phyloP scores from a whole-genome alignment of 2,888 invertebrate species.

The Ecliptopera silaceata region DNA sequence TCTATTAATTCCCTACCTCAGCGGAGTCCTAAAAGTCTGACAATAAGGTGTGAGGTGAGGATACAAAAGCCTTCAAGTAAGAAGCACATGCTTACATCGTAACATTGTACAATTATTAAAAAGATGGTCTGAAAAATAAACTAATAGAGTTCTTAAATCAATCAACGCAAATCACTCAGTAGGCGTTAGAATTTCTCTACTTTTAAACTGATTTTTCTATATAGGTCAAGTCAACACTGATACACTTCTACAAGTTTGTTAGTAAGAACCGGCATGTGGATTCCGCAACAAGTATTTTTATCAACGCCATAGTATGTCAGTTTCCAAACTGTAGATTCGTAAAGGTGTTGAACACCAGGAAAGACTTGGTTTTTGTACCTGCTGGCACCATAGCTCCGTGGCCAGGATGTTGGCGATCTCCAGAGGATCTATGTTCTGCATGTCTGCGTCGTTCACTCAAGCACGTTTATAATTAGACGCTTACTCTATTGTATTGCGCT shows the following conservation, averaged over 20 bases:
- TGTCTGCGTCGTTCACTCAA: conserved; percentile 66
- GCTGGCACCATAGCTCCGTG: conserved; percentile 92
- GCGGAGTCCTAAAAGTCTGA: no score
- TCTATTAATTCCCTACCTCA: no score
- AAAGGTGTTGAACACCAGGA: not conserved
- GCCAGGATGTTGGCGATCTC: conserved; percentile 93
- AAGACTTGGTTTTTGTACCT: conserved; percentile 77
- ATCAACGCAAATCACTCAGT: conserved; percentile 8
- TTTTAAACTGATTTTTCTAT: conserved; percentile 20
- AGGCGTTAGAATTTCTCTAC: conserved; percentile 5
- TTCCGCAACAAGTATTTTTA: conserved; percentile 10
- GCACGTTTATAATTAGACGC: conserved; percentile 81
- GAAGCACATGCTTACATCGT: no score
- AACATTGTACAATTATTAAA: no score
- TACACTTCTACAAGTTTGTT: conserved; percentile 18
- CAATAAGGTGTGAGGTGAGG: no score
- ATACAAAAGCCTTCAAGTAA: no score
- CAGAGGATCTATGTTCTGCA: conserved; percentile 89
- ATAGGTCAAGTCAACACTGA: conserved; percentile 24
- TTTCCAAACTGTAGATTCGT: not conserved
- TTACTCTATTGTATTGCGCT: conserved; percentile 82
- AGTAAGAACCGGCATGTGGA: conserved; percentile 15
- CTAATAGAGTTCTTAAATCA: conserved; percentile 10
- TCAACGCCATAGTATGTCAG: not conserved
- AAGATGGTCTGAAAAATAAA: not conserved